Conservation (phyloP, 2,888 invertebrate species). For the Eilema griseolum region DNA sequence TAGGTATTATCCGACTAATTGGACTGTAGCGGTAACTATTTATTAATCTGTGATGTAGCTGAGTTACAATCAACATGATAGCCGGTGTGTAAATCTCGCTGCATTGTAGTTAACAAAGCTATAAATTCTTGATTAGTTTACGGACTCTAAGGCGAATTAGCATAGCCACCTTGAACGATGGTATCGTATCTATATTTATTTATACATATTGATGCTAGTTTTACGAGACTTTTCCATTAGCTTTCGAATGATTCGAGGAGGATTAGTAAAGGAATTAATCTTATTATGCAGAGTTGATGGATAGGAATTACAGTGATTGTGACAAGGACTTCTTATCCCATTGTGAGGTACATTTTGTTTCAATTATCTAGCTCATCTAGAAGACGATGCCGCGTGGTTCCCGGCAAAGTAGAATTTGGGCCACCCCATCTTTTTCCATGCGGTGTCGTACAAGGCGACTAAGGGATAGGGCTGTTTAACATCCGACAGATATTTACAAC, state of each 20-base stretch:
- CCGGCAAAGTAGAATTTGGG: no score
- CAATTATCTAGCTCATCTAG: no score
- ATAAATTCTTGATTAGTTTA: constrained; percentile 53
- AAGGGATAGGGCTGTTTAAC: no score
- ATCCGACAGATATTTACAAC: no score
- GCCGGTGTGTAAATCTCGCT: constrained; percentile 38
- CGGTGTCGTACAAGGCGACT: no score
- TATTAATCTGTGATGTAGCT: no score
- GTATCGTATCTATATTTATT: neutral
- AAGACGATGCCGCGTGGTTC: no score
- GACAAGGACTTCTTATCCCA: no score
- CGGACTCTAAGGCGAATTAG: constrained; percentile 33
- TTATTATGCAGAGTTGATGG: neutral
- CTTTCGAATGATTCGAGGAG: neutral
- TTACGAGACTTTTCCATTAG: constrained; percentile 5
- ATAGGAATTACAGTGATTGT: neutral
- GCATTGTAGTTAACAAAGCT: constrained; percentile 48
- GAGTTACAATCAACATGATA: constrained; percentile 47
- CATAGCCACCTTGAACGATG: constrained; percentile 27
- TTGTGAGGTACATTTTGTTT: no score
- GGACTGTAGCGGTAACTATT: no score
- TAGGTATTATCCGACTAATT: constrained; percentile 45
- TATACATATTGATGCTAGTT: neutral
- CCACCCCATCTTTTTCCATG: no score
- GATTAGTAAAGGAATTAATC: neutral